phyloP scores from a whole-genome alignment of 2,888 invertebrate species.

The Diabrotica balteata region DNA sequence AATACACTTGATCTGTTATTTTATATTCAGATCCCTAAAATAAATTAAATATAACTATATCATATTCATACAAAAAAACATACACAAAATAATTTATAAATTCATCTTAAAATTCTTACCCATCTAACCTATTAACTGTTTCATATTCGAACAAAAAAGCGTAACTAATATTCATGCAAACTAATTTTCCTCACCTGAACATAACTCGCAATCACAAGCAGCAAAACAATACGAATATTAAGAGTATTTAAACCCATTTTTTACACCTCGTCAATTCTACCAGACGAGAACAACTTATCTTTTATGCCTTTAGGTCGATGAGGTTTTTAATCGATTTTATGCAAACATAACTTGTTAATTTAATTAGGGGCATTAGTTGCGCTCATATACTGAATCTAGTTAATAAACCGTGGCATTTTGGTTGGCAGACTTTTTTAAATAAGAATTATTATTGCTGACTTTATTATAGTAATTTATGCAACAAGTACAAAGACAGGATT shows the following conservation, averaged over 20 bases:
- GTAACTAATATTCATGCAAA: no score
- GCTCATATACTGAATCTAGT: not conserved
- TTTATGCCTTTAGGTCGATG: not conserved
- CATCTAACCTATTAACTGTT: no score
- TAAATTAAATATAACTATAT: not conserved
- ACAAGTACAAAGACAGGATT: no score
- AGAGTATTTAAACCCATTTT: not conserved
- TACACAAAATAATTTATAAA: not conserved
- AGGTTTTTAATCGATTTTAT: not conserved
- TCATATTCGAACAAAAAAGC: no score
- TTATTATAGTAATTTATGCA: no score
- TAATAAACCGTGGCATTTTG: no score
- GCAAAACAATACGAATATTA: no score
- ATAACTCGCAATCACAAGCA: no score
- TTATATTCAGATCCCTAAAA: constrained; percentile 69
- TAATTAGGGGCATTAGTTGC: constrained; percentile 1
- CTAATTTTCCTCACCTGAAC: no score
- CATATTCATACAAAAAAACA: not conserved
- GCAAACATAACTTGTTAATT: not conserved
- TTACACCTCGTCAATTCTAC: not conserved
- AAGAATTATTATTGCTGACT: not conserved
- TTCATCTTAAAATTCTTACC: not conserved
- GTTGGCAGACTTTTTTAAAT: not conserved
- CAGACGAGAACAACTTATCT: no score
- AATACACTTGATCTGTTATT: constrained; percentile 82